A percentile compares a stretch with the other conserved stretches of the same genome.
These are phyloP conservation scores for Xenopus petersii DNA, from an alignment of 2,797 vertebrate species.

Conservation along the genomic window DNA sequence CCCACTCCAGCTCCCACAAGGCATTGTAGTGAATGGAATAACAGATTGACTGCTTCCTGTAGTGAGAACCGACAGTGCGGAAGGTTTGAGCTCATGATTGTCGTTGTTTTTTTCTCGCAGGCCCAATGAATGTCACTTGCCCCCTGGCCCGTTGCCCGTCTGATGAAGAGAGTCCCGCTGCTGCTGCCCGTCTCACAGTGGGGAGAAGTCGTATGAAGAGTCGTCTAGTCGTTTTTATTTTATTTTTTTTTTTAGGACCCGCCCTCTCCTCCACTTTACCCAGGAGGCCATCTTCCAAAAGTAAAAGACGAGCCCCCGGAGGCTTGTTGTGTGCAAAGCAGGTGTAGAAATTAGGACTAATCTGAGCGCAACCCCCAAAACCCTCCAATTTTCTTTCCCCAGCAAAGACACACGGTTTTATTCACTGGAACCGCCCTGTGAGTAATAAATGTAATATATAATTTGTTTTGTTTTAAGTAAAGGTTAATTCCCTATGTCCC, in stretches of 20 bases:
- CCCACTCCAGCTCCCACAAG: too few species aligned
- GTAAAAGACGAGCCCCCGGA: neutral
- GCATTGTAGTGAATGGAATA: too few species aligned
- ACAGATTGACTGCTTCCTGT: too few species aligned
- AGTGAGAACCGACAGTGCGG: too few species aligned
- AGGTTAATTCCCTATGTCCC: constrained; percentile 13
- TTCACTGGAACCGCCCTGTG: constrained; percentile 32
- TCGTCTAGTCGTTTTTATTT: constrained; percentile 31
- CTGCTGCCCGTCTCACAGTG: constrained; percentile 25
- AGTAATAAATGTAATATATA: constrained; percentile 8
- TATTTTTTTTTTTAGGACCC: constrained; percentile 24
- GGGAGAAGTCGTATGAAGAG: constrained; percentile 15
- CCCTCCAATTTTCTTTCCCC: neutral
- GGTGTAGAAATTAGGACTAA: constrained; percentile 38
- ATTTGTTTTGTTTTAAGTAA: constrained; percentile 20
- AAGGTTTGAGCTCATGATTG: too few species aligned
- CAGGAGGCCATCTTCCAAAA: constrained; percentile 16
- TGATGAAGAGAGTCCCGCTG: constrained; percentile 16
- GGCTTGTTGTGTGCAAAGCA: neutral
- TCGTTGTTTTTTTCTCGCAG: neutral
- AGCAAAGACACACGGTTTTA: constrained; percentile 20
- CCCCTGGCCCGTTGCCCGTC: constrained; percentile 24
- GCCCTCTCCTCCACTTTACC: constrained; percentile 1
- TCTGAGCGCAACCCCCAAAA: constrained; percentile 7
- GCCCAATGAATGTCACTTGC: constrained; percentile 34